Percentiles rank a stretch among this genome's conserved stretches.
Conservation (phyloP, 2,797 vertebrate genomes). For the Peromyscus melanophrys region DNA sequence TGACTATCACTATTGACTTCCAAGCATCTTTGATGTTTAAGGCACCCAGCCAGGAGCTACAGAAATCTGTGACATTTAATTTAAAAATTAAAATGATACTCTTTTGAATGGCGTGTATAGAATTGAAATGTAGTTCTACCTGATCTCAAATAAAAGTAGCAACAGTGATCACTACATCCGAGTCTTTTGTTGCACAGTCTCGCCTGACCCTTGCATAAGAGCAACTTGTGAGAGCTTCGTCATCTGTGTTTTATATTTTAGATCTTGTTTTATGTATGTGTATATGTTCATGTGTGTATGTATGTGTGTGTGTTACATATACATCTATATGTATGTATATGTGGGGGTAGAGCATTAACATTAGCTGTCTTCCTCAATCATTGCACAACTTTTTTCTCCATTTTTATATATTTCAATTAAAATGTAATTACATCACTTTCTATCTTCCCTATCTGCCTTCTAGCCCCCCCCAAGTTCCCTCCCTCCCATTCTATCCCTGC, state of each 20-base stretch:
- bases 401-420: background rate
- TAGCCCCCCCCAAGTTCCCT: background rate
- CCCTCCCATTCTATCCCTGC: background rate
- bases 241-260: background rate
- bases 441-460: background rate
- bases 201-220: background rate
- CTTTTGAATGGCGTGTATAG: background rate
- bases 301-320: background rate
- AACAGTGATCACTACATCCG: background rate
- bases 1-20: background rate
- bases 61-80: background rate
- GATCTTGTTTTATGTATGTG: background rate
- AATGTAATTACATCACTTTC: background rate
- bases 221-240: background rate
- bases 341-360: background rate
- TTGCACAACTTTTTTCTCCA: background rate
- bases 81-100: slow-evolving; percentile 8
- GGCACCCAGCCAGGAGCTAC: background rate
- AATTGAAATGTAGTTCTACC: background rate
- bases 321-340: background rate
- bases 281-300: background rate
- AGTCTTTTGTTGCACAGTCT: background rate
- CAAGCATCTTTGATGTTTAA: background rate
- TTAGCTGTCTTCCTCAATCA: background rate
- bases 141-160: slow-evolving; percentile 54